A percentile compares a stretch with the other conserved stretches of the same genome.
Conservation (phyloP, 2,113 vertebrate genomes). For the Elaphurus davidianus region DNA sequence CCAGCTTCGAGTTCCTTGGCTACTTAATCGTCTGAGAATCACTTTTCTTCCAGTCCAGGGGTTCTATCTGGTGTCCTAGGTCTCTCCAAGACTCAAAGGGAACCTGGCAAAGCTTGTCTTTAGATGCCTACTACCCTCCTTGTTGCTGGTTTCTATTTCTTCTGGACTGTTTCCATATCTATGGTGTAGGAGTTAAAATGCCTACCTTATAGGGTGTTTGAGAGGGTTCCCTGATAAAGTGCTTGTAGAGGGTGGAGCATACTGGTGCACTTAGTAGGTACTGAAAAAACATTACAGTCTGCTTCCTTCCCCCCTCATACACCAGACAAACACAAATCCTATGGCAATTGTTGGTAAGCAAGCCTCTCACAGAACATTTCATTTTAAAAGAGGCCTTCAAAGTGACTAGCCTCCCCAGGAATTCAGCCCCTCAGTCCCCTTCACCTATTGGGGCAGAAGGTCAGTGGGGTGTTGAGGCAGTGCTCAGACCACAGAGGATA, state of each 20-base stretch:
- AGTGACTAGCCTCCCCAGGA: background rate
- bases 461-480: background rate
- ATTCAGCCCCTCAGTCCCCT: background rate
- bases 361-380: background rate
- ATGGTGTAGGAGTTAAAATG: background rate
- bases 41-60: background rate
- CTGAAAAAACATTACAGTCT: background rate
- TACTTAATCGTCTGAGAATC: background rate
- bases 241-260: background rate
- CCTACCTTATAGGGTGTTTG: background rate
- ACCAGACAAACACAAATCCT: background rate
- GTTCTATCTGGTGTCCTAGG: background rate
- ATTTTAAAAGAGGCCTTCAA: conserved; percentile 1
- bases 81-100: background rate
- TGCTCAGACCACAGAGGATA: background rate
- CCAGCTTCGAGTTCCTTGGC: background rate
- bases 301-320: background rate
- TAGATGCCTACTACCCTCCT: background rate
- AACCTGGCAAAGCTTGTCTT: background rate
- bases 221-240: background rate
- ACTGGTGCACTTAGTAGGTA: background rate
- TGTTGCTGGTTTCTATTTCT: background rate
- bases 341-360: background rate
- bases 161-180: background rate
- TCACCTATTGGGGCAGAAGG: background rate